Percentiles rank a stretch among this genome's conserved stretches.
Evolutionary conservation across 2,797 vertebrate genomes (phyloP).

Genomic region (Liasis olivaceus): DNA sequence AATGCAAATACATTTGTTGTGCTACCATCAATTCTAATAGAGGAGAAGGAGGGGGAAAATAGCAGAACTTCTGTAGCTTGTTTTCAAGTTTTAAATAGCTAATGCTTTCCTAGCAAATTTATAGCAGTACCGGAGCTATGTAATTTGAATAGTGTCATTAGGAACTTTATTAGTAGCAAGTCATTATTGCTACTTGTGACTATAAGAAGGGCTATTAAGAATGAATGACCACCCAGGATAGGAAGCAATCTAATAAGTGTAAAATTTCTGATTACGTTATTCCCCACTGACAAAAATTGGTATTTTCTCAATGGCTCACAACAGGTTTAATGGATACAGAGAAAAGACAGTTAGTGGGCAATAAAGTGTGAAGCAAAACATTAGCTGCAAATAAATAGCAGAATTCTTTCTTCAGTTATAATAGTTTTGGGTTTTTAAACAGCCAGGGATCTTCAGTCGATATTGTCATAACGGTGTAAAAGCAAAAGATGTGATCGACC

Average conservation of each 20-base stretch:
- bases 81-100: slow-evolving; percentile 54
- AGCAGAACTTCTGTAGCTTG: slow-evolving; percentile 25
- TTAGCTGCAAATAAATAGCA: slow-evolving; percentile 60
- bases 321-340: slow-evolving; percentile 58
- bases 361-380: slow-evolving; percentile 65
- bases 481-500: slow-evolving; percentile 28
- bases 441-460: slow-evolving; percentile 5
- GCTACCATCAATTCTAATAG: background rate
- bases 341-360: slow-evolving; percentile 38
- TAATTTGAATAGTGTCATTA: slow-evolving; percentile 65
- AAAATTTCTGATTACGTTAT: slow-evolving; percentile 59
- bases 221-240: slow-evolving; percentile 58
- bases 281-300: slow-evolving; percentile 52
- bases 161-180: slow-evolving; percentile 62
- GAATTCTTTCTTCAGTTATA: slow-evolving; percentile 49
- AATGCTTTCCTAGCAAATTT: slow-evolving; percentile 55
- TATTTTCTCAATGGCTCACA: slow-evolving; percentile 55
- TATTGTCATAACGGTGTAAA: slow-evolving; percentile 11
- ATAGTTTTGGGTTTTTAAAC: slow-evolving; percentile 49
- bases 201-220: slow-evolving; percentile 50
- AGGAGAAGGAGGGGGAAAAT: background rate
- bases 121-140: slow-evolving; percentile 36
- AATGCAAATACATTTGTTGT: background rate
- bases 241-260: slow-evolving; percentile 60
- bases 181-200: slow-evolving; percentile 59